These are phyloP conservation scores for Ophioninae sp. DNA, from an alignment of 2,888 invertebrate species.

Conservation along the genomic window DNA sequence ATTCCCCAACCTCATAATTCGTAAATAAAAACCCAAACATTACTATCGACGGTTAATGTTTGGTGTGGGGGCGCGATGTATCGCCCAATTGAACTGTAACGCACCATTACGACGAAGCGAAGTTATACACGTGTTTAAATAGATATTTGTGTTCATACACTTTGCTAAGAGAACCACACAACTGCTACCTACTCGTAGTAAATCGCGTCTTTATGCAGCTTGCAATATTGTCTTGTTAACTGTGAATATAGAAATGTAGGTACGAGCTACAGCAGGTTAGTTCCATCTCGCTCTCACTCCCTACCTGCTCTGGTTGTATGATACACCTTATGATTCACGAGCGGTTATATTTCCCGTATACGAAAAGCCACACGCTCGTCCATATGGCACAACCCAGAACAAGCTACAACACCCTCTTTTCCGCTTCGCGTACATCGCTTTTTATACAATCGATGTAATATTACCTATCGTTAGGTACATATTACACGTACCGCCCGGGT, in stretches of 20 bases:
- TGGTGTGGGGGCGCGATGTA: not conserved
- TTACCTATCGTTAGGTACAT: slow-evolving; percentile 55
- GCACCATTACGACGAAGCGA: slow-evolving; percentile 1
- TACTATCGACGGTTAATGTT: slow-evolving; percentile 18
- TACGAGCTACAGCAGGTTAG: slow-evolving; percentile 18
- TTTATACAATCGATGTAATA: slow-evolving; percentile 53
- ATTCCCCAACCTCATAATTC: slow-evolving; percentile 25
- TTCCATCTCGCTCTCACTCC: slow-evolving; percentile 5
- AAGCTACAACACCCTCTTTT: slow-evolving; percentile 26
- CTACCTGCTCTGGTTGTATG: slow-evolving; percentile 29
- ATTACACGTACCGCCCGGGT: slow-evolving; percentile 37
- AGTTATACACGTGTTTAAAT: slow-evolving; percentile 8
- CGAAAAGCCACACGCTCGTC: slow-evolving; percentile 51
- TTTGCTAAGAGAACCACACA: slow-evolving; percentile 15
- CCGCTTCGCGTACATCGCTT: slow-evolving; percentile 34
- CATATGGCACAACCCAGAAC: slow-evolving; percentile 38
- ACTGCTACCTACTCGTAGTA: slow-evolving; percentile 37
- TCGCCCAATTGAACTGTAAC: slow-evolving; percentile 9
- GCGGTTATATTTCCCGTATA: slow-evolving; percentile 57
- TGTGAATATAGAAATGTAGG: slow-evolving; percentile 41
- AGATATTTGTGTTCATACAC: slow-evolving; percentile 6
- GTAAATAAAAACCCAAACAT: not conserved
- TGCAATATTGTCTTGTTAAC: slow-evolving; percentile 64
- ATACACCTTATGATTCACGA: slow-evolving; percentile 57
- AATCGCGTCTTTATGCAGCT: slow-evolving; percentile 61